phyloP scores from a whole-genome alignment of 2,113 vertebrate species.

The Azemiops feae region DNA sequence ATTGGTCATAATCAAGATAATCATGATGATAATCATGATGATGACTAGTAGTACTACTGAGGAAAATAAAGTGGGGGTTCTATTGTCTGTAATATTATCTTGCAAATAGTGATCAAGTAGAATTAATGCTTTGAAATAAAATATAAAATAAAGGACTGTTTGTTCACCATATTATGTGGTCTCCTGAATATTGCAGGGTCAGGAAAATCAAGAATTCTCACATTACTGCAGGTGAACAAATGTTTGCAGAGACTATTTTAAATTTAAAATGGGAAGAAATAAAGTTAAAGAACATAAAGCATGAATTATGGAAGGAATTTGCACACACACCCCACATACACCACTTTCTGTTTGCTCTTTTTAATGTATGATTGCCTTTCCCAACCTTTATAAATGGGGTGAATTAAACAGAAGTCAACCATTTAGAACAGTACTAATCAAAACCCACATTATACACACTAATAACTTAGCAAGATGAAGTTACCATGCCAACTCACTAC shows the following conservation, averaged over 20 bases:
- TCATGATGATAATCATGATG: background rate
- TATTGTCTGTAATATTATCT: background rate
- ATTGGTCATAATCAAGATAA: too few relatives aligned
- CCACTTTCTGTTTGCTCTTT: background rate
- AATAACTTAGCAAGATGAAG: constrained; percentile 64
- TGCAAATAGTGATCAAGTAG: background rate
- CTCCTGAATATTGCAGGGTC: background rate
- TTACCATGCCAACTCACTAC: constrained; percentile 70
- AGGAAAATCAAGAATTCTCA: background rate
- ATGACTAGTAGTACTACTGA: background rate
- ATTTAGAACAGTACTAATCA: constrained; percentile 59
- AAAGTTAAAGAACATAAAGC: background rate
- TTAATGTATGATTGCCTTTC: background rate
- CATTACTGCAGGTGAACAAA: background rate
- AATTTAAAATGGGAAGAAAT: background rate
- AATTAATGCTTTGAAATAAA: background rate
- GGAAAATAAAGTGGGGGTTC: background rate
- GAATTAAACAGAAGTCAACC: background rate
- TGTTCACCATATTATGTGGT: background rate
- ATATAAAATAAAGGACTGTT: background rate
- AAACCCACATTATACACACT: constrained; percentile 54
- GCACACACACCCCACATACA: background rate
- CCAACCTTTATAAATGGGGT: background rate
- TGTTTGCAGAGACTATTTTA: background rate
- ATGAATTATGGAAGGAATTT: background rate